Evolutionary conservation across 2,888 invertebrate genomes (phyloP).

Genomic region (Lithophane socia): DNA sequence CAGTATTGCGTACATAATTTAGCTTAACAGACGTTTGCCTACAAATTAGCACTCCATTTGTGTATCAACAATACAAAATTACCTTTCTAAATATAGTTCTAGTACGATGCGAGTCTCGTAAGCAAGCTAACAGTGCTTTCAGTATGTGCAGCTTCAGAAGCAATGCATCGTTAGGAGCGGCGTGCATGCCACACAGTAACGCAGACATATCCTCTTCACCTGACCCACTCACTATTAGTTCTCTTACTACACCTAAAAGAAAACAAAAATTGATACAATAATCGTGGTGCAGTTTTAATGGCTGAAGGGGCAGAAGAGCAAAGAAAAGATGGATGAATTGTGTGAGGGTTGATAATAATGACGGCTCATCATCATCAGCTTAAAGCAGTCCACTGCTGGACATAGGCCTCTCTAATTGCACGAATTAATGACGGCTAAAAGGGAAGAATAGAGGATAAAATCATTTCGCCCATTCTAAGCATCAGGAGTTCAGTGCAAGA

Average conservation of each 20-base stretch:
- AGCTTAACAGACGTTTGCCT: not conserved
- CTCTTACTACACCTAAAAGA: conserved; percentile 94
- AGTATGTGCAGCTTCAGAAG: conserved; percentile 97
- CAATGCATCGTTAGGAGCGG: conserved; percentile 95
- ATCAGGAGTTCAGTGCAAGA: too few relatives aligned
- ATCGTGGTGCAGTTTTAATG: too few relatives aligned
- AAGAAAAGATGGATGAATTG: too few relatives aligned
- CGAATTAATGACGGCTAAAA: too few relatives aligned
- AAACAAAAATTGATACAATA: not conserved
- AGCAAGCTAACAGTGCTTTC: conserved; percentile 96
- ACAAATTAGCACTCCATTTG: not conserved
- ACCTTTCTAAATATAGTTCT: conserved; percentile 99
- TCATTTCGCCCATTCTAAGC: too few relatives aligned
- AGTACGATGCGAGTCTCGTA: conserved; percentile 98
- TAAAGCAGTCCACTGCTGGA: too few relatives aligned
- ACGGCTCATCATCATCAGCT: too few relatives aligned
- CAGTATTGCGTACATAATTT: not conserved
- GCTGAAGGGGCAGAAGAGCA: too few relatives aligned
- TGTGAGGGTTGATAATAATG: too few relatives aligned
- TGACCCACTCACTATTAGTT: conserved; percentile 96
- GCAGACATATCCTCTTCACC: conserved; percentile 99
- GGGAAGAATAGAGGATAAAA: too few relatives aligned
- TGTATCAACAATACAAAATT: conserved; percentile 39
- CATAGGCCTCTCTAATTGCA: too few relatives aligned
- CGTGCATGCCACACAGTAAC: conserved; percentile 97